Conservation (phyloP, 2,888 invertebrate species). For the Ernsta delagoae region DNA sequence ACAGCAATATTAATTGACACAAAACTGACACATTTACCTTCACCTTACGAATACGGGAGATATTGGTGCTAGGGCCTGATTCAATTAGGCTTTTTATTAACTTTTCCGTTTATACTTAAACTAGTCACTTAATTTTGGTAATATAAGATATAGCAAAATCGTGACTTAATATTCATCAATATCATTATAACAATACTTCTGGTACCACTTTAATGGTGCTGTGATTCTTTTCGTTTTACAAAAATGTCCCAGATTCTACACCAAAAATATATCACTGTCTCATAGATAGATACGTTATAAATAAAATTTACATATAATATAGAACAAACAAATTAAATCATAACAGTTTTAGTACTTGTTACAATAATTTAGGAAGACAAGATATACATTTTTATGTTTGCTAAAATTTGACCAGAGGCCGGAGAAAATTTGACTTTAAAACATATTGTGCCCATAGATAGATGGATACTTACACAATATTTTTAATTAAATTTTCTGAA, state of each 20-base stretch:
- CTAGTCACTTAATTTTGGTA: too few species aligned
- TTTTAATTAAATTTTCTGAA: background rate
- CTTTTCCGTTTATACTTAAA: too few species aligned
- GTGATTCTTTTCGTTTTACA: conserved; percentile 1
- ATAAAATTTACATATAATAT: background rate
- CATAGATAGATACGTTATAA: background rate
- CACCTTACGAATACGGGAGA: too few species aligned
- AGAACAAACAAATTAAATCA: background rate
- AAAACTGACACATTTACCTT: too few species aligned
- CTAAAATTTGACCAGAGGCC: too few species aligned
- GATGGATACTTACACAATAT: background rate
- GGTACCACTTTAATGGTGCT: background rate
- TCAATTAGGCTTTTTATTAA: too few species aligned
- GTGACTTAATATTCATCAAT: background rate
- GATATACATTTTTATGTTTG: too few species aligned
- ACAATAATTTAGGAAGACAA: too few species aligned
- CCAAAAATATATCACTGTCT: background rate
- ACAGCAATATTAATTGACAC: too few species aligned
- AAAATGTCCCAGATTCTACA: background rate
- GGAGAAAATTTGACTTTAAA: background rate
- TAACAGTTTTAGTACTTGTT: background rate
- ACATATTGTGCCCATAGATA: background rate
- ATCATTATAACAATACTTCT: background rate
- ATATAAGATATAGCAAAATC: background rate
- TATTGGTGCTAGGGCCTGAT: too few species aligned